Evolutionary conservation across 2,113 vertebrate genomes (phyloP).

Genomic region (Sebastes fasciatus): DNA sequence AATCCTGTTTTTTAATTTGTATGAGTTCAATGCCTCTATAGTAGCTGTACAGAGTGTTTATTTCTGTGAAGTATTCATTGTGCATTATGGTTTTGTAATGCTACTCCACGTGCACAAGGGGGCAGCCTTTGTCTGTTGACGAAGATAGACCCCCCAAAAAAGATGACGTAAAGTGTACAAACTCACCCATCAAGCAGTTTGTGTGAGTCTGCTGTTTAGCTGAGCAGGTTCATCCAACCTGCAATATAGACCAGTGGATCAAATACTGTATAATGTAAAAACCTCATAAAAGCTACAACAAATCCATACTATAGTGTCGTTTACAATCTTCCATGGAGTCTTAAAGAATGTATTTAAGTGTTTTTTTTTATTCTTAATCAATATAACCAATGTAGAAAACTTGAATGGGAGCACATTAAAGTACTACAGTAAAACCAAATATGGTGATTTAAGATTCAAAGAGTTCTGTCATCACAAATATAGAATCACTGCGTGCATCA

Average conservation of each 20-base stretch:
- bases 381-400: background rate
- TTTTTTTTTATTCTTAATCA: background rate
- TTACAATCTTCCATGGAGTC: background rate
- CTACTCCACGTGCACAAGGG: slow-evolving; percentile 14
- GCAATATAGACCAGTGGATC: background rate
- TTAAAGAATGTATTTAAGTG: background rate
- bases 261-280: background rate
- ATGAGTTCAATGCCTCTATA: background rate
- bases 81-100: slow-evolving; percentile 14
- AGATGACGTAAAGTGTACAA: background rate
- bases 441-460: background rate
- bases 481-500: background rate
- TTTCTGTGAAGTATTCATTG: background rate
- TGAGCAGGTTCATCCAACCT: background rate
- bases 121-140: slow-evolving; percentile 20
- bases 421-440: background rate
- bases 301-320: too few species aligned
- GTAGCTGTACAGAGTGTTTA: background rate
- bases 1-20: background rate
- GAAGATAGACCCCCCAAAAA: background rate
- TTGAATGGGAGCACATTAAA: background rate
- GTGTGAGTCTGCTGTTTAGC: background rate
- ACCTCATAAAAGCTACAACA: background rate
- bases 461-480: slow-evolving; percentile 4
- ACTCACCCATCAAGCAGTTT: slow-evolving; percentile 6